phyloP scores from a whole-genome alignment of 2,797 vertebrate genomes.

The Eulemur rubriventer region DNA sequence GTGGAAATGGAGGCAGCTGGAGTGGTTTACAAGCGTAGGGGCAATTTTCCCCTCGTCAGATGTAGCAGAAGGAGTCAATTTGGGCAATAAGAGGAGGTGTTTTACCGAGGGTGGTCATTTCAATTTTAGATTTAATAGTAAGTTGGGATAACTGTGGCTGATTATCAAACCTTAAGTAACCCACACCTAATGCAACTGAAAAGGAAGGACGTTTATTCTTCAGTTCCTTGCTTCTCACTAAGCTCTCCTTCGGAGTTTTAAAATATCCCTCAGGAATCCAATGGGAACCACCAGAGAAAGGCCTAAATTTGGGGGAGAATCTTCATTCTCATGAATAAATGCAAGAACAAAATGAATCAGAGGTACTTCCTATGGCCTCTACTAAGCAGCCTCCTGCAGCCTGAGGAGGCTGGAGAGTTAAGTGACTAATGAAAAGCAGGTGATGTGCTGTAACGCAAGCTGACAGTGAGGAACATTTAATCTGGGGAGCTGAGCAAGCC shows the following conservation, averaged over 20 bases:
- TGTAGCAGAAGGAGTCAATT: background rate
- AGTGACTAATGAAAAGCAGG: background rate
- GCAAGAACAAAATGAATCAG: background rate
- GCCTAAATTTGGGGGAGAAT: accelerated
- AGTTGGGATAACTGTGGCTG: background rate
- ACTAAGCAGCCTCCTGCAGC: background rate
- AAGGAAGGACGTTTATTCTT: background rate
- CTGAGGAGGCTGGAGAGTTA: background rate
- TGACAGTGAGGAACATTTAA: background rate
- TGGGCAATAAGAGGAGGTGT: background rate
- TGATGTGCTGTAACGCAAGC: background rate
- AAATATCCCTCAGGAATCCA: background rate
- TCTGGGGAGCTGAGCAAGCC: background rate
- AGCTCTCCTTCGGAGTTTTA: background rate
- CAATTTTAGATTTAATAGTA: conserved; percentile 14
- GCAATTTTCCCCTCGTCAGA: background rate
- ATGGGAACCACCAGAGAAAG: background rate
- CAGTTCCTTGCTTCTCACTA: background rate
- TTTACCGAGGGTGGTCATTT: background rate
- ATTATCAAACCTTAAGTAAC: background rate
- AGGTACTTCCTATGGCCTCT: background rate
- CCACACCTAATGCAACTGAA: background rate
- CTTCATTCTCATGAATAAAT: background rate
- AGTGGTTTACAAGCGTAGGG: background rate
- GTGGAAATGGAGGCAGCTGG: background rate